phyloP scores from a whole-genome alignment of 1,140 invertebrate genomes.

The Papilio polyxenes region DNA sequence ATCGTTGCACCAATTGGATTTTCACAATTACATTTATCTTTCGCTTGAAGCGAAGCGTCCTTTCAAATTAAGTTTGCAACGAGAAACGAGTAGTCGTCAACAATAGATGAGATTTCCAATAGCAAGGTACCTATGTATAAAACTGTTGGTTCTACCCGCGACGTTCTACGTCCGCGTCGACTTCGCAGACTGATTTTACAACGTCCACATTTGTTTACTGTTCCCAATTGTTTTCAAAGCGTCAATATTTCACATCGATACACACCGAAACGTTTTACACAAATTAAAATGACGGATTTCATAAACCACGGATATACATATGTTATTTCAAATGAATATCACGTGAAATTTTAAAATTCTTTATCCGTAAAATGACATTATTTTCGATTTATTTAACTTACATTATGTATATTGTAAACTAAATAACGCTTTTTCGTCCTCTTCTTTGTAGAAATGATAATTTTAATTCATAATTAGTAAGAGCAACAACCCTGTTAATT shows the following conservation, averaged over 20 bases:
- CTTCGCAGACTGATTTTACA: constrained; percentile 21
- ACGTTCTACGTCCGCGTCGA: constrained; percentile 1
- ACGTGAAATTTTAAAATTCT: background rate
- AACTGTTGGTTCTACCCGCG: constrained; percentile 14
- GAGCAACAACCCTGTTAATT: constrained; percentile 13
- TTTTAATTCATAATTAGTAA: background rate
- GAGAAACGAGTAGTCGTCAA: constrained; percentile 48
- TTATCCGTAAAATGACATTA: background rate
- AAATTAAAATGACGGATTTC: constrained; percentile 22
- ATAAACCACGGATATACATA: background rate
- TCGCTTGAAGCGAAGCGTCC: constrained; percentile 47
- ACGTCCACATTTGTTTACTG: constrained; percentile 22
- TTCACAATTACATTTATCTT: constrained; percentile 42
- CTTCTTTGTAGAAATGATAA: background rate
- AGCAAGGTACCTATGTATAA: constrained; percentile 25
- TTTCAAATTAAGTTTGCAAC: constrained; percentile 53
- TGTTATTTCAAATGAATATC: background rate
- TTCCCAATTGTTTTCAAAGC: constrained; percentile 23
- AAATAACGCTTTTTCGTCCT: background rate
- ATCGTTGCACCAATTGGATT: constrained; percentile 46
- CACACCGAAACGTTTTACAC: background rate
- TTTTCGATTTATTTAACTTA: background rate
- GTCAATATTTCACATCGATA: constrained; percentile 33
- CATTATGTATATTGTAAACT: background rate
- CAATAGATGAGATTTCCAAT: constrained; percentile 49